Evolutionary conservation across 2,113 vertebrate species (phyloP), one percentile per base, ranked within the genome.

Genomic region (Perccottus glenii): DNA sequence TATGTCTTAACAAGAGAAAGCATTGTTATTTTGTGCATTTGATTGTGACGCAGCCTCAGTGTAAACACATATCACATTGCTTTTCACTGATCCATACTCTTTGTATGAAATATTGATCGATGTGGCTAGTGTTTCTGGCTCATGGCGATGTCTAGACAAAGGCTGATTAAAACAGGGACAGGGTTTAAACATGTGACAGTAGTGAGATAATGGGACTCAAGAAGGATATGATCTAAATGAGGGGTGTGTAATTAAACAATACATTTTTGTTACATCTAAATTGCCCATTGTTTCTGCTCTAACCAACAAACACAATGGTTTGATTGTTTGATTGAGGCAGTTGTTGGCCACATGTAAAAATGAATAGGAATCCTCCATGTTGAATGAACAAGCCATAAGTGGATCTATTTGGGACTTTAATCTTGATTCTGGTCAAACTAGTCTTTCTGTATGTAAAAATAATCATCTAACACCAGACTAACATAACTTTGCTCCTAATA

Each of bases 71-170:
- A 36, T 55, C 52, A 55, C 52, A 9, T 36, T 55, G 33, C 52
- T 12, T 55, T 33, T 55, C 11, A n/a, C 52, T n/a, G 33, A 55
- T 55, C 52, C 52, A 38, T 55, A 55, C 32, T 36, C 36, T 53
- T 55, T 55, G 12, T 55, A 55, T 36, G 52, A 55, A 55, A 55
- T 55, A 55, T 55, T 55, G 52, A 55, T 55, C 6, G 14, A 33
- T 8, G 52, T 6, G 32, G 52, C 52, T 55, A 12, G 33, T 55
- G 33, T 55, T 55, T 55, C 52, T 55, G 52, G 52, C 33, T 55
- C 52, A 55, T 6, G 33, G 32, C 35, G 7, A 2, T 38, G 52
- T 55, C 52, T 55, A 55, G 52, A 55, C 52, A 8, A n/a, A n/a
- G 52, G 12, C 33, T 55, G 52, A 55, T 55, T 38, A 38, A 55